Evolutionary conservation across 2,797 vertebrate species (phyloP).

Genomic region (Danionella dracula): DNA sequence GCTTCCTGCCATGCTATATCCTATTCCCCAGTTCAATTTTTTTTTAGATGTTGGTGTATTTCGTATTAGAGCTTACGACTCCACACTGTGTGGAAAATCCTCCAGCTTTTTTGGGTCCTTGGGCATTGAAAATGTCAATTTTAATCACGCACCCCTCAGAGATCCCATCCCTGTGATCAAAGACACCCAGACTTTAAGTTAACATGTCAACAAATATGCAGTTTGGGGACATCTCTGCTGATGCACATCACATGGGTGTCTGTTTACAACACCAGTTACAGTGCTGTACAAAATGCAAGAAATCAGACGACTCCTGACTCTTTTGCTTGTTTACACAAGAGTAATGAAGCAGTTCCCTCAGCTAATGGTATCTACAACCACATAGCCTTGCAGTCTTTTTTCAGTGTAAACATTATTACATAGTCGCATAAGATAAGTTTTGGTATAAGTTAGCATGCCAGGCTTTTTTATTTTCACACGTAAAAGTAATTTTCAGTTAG

Average conservation of each 20-base stretch:
- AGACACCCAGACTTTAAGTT: conserved; percentile 56
- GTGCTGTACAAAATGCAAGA: background rate
- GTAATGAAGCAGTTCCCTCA: too few relatives aligned
- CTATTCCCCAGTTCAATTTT: conserved; percentile 54
- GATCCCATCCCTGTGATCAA: conserved; percentile 65
- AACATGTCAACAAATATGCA: conserved; percentile 55
- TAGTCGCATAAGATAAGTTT: too few relatives aligned
- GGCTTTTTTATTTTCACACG: too few relatives aligned
- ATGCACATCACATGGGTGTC: conserved; percentile 13
- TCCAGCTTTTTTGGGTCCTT: conserved; percentile 52
- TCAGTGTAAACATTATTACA: too few relatives aligned
- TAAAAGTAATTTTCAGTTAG: too few relatives aligned
- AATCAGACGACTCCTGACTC: too few relatives aligned
- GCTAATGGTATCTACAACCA: too few relatives aligned
- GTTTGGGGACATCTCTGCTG: conserved; percentile 35
- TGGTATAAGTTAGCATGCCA: too few relatives aligned
- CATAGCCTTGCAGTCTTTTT: too few relatives aligned
- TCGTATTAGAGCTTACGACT: conserved; percentile 69
- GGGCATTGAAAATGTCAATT: conserved; percentile 65
- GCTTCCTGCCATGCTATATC: conserved; percentile 47
- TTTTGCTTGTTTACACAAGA: too few relatives aligned
- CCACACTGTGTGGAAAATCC: conserved; percentile 69
- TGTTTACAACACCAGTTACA: conserved; percentile 4
- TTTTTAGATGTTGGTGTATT: conserved; percentile 61
- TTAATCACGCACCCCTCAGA: conserved; percentile 63